Percentiles rank a stretch among this genome's conserved stretches.
These are phyloP conservation scores for Turdus rufiventris DNA, from an alignment of 2,113 vertebrate genomes.

Conservation along the genomic window DNA sequence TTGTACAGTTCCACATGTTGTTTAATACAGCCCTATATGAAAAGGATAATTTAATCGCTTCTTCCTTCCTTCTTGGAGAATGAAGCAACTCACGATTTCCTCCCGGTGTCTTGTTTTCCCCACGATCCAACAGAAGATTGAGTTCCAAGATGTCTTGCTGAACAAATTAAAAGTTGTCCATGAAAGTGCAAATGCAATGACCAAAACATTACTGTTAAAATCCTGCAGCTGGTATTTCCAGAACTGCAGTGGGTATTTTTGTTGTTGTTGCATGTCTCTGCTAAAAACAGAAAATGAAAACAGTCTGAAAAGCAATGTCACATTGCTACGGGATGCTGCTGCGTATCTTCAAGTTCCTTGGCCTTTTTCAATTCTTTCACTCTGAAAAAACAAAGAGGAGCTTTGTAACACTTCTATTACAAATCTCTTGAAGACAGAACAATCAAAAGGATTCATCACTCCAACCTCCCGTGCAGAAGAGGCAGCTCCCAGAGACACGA, in stretches of 20 bases:
- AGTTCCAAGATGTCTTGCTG: conserved; percentile 86
- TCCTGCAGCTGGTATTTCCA: conserved; percentile 79
- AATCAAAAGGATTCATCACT: neutral
- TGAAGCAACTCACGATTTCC: conserved; percentile 72
- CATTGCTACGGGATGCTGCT: conserved; percentile 94
- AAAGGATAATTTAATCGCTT: conserved; percentile 73
- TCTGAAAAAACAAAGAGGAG: conserved; percentile 84
- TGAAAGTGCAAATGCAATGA: conserved; percentile 89
- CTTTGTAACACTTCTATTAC: conserved; percentile 28
- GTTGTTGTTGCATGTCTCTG: conserved; percentile 93
- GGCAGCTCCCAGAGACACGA: neutral
- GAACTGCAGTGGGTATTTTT: conserved; percentile 84
- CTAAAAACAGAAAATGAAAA: conserved; percentile 95
- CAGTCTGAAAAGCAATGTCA: conserved; percentile 96
- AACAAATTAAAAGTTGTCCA: conserved; percentile 87
- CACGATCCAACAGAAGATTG: conserved; percentile 82
- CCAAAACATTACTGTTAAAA: conserved; percentile 87
- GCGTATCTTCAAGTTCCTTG: conserved; percentile 97
- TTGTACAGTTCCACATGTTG: conserved; percentile 86
- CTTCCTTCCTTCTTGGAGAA: conserved; percentile 68
- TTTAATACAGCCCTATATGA: conserved; percentile 84
- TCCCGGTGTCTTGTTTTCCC: conserved; percentile 76
- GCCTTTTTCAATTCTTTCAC: conserved; percentile 99
- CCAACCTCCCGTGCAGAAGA: neutral
- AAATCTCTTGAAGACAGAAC: neutral